phyloP scores from a whole-genome alignment of 1,140 invertebrate species.

The Drosophila seguyi region DNA sequence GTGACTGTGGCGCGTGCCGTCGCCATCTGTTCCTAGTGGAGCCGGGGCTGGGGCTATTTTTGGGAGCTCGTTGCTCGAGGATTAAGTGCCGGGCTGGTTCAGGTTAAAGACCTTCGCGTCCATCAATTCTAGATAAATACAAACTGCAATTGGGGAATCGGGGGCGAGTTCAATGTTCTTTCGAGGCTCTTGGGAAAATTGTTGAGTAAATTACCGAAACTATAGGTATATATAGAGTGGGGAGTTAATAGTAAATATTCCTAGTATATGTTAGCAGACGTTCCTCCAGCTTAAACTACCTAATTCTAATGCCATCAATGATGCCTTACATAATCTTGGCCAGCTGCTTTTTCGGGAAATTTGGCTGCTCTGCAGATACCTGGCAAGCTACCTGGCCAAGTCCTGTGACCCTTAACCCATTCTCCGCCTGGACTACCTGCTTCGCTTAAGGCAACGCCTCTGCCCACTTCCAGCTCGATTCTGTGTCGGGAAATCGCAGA shows the following conservation, averaged over 20 bases:
- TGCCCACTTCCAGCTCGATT: conserved; percentile 11
- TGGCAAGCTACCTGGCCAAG: not conserved
- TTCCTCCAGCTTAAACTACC: not conserved
- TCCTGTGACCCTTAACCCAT: conserved; percentile 33
- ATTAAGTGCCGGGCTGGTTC: conserved; percentile 52
- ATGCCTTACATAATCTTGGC: conserved; percentile 26
- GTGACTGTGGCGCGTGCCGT: conserved; percentile 42
- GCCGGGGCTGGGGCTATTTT: conserved; percentile 53
- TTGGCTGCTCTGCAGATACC: not conserved
- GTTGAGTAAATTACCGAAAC: not conserved
- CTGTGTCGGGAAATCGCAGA: conserved; percentile 19
- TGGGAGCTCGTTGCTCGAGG: conserved; percentile 36
- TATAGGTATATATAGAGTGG: not conserved
- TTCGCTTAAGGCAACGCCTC: not conserved
- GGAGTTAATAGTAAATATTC: not conserved
- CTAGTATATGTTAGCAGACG: no score
- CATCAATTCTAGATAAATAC: conserved; percentile 35
- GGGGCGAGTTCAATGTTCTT: conserved; percentile 39
- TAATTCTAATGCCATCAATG: no score
- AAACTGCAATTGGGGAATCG: conserved; percentile 24
- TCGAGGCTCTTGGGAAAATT: not conserved
- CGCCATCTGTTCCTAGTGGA: conserved; percentile 42
- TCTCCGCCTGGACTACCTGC: conserved; percentile 11
- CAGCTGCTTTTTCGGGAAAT: conserved; percentile 15
- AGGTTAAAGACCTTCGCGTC: conserved; percentile 66